Evolutionary conservation across 2,113 vertebrate species (phyloP).

Genomic region (Haplochromis burtoni): DNA sequence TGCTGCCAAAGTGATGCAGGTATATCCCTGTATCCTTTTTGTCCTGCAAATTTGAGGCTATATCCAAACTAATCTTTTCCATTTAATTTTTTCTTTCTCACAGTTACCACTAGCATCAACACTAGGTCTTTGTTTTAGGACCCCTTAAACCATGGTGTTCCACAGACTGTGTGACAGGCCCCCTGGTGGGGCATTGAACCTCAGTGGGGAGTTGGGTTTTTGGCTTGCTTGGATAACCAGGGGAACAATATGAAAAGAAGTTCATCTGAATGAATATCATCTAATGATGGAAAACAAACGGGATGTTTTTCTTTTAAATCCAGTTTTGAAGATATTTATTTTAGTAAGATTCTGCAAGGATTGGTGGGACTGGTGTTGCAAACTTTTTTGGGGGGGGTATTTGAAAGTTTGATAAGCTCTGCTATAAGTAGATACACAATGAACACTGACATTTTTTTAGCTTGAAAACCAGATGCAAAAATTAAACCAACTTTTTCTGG

Average conservation of each 20-base stretch:
- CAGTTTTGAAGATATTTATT: neutral
- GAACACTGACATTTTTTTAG: neutral
- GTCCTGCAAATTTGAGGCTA: neutral
- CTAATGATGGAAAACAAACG: neutral
- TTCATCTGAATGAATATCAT: neutral
- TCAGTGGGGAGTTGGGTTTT: neutral
- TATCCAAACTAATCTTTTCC: neutral
- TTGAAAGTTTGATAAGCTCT: neutral
- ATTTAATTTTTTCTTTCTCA: neutral
- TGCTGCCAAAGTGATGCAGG: neutral
- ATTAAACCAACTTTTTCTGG: neutral
- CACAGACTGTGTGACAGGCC: neutral
- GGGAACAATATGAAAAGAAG: neutral
- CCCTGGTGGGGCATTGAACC: neutral
- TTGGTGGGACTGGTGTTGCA: neutral
- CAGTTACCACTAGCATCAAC: neutral
- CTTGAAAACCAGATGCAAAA: neutral
- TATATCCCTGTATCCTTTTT: neutral
- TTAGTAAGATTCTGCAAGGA: neutral
- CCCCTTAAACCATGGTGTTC: neutral
- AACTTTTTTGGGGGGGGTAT: neutral
- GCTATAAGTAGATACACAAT: neutral
- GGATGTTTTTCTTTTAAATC: neutral
- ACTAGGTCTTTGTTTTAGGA: neutral
- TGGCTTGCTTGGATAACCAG: neutral